Evolutionary conservation across 2,888 invertebrate species (phyloP).

Genomic region (Cheilosia soror): DNA sequence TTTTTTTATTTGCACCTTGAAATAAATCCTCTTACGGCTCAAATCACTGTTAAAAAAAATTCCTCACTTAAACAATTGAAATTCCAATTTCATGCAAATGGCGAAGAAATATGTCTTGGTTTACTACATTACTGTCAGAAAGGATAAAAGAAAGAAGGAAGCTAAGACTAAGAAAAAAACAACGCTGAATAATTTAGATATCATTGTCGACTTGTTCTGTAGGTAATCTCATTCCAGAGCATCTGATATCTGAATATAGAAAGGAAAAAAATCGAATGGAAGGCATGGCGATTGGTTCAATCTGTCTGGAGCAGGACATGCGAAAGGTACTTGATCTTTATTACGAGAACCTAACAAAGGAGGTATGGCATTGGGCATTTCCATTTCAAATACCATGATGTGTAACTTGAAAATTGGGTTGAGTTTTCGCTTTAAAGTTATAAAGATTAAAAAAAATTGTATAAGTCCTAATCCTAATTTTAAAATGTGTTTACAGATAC

Average conservation of each 20-base stretch:
- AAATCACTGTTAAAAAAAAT: constrained; percentile 41
- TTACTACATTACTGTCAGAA: constrained; percentile 55
- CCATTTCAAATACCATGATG: no score
- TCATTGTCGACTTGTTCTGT: constrained; percentile 38
- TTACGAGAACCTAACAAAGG: no score
- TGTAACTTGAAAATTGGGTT: no score
- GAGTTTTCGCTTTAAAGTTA: no score
- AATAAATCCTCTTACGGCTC: constrained; percentile 34
- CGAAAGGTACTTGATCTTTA: background rate
- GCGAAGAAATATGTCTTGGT: constrained; percentile 18
- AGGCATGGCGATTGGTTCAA: background rate
- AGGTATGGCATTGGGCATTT: no score
- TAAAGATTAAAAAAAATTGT: no score
- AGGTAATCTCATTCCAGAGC: constrained; percentile 27
- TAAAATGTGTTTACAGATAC: no score
- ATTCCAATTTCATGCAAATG: constrained; percentile 71
- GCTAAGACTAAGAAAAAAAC: background rate
- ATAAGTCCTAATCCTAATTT: no score
- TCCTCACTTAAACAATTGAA: constrained; percentile 65
- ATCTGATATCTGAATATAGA: constrained; percentile 22
- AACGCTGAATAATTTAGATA: constrained; percentile 63
- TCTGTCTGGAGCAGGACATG: background rate
- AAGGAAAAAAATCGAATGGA: background rate
- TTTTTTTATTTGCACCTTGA: constrained; percentile 19
- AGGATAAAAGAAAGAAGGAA: constrained; percentile 44